These are phyloP conservation scores for Solenopsis fugax DNA, from an alignment of 1,140 invertebrate species.

Conservation along the genomic window DNA sequence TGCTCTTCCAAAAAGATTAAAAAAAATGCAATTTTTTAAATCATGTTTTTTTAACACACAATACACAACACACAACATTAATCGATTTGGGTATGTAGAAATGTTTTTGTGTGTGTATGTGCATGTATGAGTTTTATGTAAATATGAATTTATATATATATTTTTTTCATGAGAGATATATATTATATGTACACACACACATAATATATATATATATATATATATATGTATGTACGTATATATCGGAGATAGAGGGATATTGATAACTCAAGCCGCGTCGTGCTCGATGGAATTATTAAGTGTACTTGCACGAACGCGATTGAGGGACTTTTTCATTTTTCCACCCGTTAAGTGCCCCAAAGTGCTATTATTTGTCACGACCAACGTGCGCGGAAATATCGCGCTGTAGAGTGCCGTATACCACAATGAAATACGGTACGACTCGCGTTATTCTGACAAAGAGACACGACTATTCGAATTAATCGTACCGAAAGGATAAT, in stretches of 20 bases:
- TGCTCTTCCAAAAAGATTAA: too few relatives aligned
- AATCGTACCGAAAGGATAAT: slow-evolving; percentile 34
- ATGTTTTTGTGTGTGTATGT: too few relatives aligned
- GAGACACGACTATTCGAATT: slow-evolving; percentile 42
- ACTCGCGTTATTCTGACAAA: slow-evolving; percentile 46
- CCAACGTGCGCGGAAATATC: slow-evolving; percentile 50
- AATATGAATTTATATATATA: too few relatives aligned
- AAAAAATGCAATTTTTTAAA: too few relatives aligned
- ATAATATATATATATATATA: neutral
- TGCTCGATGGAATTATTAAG: slow-evolving; percentile 56
- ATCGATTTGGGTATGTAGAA: too few relatives aligned
- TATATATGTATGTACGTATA: neutral
- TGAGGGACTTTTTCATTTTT: slow-evolving; percentile 57
- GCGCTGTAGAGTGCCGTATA: slow-evolving; percentile 23
- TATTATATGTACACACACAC: too few relatives aligned
- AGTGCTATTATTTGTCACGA: slow-evolving; percentile 63
- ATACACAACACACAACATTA: too few relatives aligned
- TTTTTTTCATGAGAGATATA: too few relatives aligned
- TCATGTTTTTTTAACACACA: too few relatives aligned
- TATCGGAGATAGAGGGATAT: slow-evolving; percentile 5
- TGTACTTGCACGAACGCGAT: slow-evolving; percentile 41
- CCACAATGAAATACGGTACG: slow-evolving; percentile 33
- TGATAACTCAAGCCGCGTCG: slow-evolving; percentile 29
- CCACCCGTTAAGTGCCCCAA: slow-evolving; percentile 48
- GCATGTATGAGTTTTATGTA: too few relatives aligned